Evolutionary conservation across 1,140 invertebrate species (phyloP).

Genomic region (Euwallacea fornicatus): DNA sequence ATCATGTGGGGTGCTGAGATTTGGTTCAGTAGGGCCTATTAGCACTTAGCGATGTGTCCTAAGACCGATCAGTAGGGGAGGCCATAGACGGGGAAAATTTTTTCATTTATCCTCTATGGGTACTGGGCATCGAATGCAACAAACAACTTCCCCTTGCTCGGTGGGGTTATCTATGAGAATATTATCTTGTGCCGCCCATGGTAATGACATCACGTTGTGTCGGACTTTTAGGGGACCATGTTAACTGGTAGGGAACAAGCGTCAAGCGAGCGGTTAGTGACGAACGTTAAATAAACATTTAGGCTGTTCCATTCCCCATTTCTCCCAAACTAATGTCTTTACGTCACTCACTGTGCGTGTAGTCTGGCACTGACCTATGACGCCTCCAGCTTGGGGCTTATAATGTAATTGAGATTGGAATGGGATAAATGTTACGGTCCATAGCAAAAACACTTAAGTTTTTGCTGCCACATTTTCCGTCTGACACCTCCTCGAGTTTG

Average conservation of each 20-base stretch:
- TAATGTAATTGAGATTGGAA: slow-evolving; percentile 37
- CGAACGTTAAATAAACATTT: slow-evolving; percentile 40
- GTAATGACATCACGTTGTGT: slow-evolving; percentile 17
- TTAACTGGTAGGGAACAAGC: slow-evolving; percentile 33
- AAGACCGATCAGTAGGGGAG: slow-evolving; percentile 14
- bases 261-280: slow-evolving; percentile 38
- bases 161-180: too few relatives aligned
- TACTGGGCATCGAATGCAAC: neutral
- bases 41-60: slow-evolving; percentile 28
- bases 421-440: slow-evolving; percentile 36
- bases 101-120: neutral
- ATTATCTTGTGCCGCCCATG: slow-evolving; percentile 12
- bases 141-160: too few relatives aligned
- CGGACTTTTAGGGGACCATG: slow-evolving; percentile 33
- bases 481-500: too few relatives aligned
- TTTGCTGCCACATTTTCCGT: slow-evolving; percentile 14
- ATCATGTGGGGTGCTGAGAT: slow-evolving; percentile 40
- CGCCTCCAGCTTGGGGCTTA: slow-evolving; percentile 30
- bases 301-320: slow-evolving; percentile 30
- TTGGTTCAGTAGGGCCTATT: slow-evolving; percentile 42
- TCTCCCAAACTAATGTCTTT: slow-evolving; percentile 38
- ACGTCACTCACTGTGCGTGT: slow-evolving; percentile 37
- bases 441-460: slow-evolving; percentile 34
- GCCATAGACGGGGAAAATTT: slow-evolving; percentile 21
- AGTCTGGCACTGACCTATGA: slow-evolving; percentile 40